Conservation (phyloP, 2,113 vertebrate species). For the Emydocephalus ijimae region DNA sequence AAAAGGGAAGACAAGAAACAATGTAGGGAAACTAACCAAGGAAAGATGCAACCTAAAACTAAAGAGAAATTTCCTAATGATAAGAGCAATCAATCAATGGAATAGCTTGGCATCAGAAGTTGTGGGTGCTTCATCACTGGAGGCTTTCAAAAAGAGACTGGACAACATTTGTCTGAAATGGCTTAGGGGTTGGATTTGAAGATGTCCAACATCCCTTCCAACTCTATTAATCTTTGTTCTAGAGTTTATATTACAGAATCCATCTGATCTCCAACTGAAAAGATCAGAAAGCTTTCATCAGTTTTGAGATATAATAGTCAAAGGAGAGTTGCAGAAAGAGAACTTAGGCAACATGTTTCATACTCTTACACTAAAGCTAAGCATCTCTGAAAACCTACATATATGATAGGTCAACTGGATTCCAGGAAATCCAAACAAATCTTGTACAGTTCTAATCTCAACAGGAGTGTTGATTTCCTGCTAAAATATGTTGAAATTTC, state of each 20-base stretch:
- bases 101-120: not conserved
- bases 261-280: not conserved
- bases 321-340: not conserved
- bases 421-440: not conserved
- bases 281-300: not conserved
- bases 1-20: not conserved
- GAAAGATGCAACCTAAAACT: not conserved
- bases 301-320: not conserved
- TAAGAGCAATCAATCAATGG: not conserved
- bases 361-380: not conserved
- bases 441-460: not conserved
- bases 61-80: not conserved
- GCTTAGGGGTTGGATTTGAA: not conserved
- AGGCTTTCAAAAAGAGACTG: not conserved
- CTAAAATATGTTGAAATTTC: not conserved
- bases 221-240: not conserved
- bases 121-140: too few species aligned
- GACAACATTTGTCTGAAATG: not conserved
- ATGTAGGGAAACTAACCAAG: not conserved
- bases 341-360: not conserved
- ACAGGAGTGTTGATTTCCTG: not conserved
- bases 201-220: not conserved
- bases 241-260: not conserved
- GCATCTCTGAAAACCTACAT: not conserved
- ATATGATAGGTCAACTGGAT: not conserved